Percentiles rank a stretch among this genome's conserved stretches.
phyloP scores from a whole-genome alignment of 2,888 invertebrate genomes.

The Micoletzkya japonica region DNA sequence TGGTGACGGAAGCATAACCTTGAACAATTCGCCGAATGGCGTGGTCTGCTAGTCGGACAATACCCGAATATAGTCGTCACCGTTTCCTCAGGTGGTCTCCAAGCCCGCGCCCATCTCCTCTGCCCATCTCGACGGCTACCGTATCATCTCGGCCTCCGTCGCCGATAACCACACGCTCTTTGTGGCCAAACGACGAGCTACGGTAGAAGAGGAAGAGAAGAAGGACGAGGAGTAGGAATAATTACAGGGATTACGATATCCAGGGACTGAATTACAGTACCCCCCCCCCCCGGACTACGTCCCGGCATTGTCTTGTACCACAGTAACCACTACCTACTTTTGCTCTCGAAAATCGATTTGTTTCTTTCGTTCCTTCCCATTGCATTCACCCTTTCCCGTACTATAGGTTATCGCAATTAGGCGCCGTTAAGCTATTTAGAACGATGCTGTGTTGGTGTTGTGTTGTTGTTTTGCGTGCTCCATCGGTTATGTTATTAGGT shows the following conservation, averaged over 20 bases:
- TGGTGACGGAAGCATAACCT: too few relatives aligned
- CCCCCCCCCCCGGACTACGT: neutral
- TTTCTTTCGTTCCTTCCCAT: neutral
- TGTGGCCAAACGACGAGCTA: too few relatives aligned
- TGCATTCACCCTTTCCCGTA: neutral
- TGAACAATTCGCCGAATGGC: too few relatives aligned
- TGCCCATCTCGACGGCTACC: slow-evolving; percentile 55
- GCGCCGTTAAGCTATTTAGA: too few relatives aligned
- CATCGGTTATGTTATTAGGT: too few relatives aligned
- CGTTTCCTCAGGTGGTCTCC: slow-evolving; percentile 51
- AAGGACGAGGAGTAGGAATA: neutral
- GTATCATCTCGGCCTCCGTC: slow-evolving; percentile 54
- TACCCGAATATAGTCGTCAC: too few relatives aligned
- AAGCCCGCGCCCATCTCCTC: slow-evolving; percentile 52
- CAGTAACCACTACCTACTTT: neutral
- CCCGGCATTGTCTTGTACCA: neutral
- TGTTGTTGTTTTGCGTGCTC: too few relatives aligned
- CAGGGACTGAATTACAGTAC: neutral
- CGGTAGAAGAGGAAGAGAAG: too few relatives aligned
- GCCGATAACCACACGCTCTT: slow-evolving; percentile 60
- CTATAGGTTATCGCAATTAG: neutral
- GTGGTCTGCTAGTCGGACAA: too few relatives aligned
- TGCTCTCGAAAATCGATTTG: neutral
- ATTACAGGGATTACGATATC: neutral
- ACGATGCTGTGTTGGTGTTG: too few relatives aligned